Evolutionary conservation across 1,140 invertebrate species (phyloP).

Genomic region (Drosophila eugracilis): DNA sequence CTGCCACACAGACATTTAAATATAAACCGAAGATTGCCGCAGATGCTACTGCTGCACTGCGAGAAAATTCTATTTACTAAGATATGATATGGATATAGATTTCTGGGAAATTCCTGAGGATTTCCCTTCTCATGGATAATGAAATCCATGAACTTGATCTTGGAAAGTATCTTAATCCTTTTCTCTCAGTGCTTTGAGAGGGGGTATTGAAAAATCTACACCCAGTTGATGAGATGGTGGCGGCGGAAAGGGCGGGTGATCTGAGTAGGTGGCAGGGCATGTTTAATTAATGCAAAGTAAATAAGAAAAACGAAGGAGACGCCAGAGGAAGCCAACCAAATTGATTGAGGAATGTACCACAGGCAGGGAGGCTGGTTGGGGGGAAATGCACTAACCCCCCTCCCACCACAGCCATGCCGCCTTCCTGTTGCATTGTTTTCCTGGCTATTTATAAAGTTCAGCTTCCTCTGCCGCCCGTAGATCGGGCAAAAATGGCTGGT

Average conservation of each 20-base stretch:
- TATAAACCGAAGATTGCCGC: constrained; percentile 78
- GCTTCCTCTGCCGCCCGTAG: constrained; percentile 43
- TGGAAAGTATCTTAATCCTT: too few relatives aligned
- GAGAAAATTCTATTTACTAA: neutral
- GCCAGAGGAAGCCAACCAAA: constrained; percentile 59
- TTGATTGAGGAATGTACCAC: constrained; percentile 78
- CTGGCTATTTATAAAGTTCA: constrained; percentile 70
- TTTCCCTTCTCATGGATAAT: too few relatives aligned
- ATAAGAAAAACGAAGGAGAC: constrained; percentile 66
- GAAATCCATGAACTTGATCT: too few relatives aligned
- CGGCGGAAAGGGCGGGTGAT: neutral
- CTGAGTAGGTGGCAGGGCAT: constrained; percentile 69
- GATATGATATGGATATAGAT: too few relatives aligned
- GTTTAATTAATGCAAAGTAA: constrained; percentile 83
- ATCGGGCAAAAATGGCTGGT: constrained; percentile 74
- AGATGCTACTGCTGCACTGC: constrained; percentile 58
- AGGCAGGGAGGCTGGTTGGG: constrained; percentile 1
- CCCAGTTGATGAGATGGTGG: constrained; percentile 14
- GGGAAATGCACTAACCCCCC: constrained; percentile 5
- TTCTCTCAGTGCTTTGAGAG: constrained; percentile 7
- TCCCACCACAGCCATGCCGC: constrained; percentile 20
- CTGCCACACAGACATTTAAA: constrained; percentile 76
- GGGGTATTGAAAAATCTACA: constrained; percentile 68
- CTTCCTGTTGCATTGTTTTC: constrained; percentile 58
- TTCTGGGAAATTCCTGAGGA: too few relatives aligned